Conservation (phyloP, 2,113 vertebrate species). For the Pseudopipra pipra region DNA sequence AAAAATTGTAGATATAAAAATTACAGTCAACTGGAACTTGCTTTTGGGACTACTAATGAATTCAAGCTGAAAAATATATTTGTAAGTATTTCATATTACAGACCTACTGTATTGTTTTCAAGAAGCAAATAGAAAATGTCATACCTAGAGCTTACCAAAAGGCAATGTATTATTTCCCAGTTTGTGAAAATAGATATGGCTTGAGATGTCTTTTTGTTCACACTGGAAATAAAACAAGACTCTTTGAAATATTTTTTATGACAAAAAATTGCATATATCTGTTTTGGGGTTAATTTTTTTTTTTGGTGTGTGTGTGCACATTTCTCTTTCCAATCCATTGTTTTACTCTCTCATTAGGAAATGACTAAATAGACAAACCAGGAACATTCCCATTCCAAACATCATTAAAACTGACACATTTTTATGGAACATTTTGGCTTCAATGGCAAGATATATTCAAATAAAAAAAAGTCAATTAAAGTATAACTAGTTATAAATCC, state of each 20-base stretch:
- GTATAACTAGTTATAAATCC: not conserved
- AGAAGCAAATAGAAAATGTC: not conserved
- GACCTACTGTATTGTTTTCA: not conserved
- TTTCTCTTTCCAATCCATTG: conserved; percentile 23
- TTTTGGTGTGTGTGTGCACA: not conserved
- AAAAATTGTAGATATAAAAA: not conserved
- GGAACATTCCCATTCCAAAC: conserved; percentile 37
- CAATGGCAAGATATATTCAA: conserved; percentile 46
- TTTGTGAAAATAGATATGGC: not conserved
- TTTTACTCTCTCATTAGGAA: conserved; percentile 36
- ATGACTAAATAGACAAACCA: conserved; percentile 34
- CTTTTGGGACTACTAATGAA: not conserved
- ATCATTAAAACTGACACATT: conserved; percentile 45
- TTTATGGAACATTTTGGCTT: conserved; percentile 47
- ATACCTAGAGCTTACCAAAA: not conserved
- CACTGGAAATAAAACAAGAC: not conserved
- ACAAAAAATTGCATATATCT: not conserved
- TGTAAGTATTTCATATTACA: not conserved
- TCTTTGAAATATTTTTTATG: not conserved
- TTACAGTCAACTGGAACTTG: not conserved
- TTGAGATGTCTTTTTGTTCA: not conserved
- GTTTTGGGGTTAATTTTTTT: not conserved
- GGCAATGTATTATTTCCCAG: not conserved
- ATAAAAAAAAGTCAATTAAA: not conserved
- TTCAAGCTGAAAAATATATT: not conserved